Percentiles rank a stretch among this genome's conserved stretches.
phyloP scores from a whole-genome alignment of 2,113 vertebrate genomes.

The Bolborhynchus lineola region DNA sequence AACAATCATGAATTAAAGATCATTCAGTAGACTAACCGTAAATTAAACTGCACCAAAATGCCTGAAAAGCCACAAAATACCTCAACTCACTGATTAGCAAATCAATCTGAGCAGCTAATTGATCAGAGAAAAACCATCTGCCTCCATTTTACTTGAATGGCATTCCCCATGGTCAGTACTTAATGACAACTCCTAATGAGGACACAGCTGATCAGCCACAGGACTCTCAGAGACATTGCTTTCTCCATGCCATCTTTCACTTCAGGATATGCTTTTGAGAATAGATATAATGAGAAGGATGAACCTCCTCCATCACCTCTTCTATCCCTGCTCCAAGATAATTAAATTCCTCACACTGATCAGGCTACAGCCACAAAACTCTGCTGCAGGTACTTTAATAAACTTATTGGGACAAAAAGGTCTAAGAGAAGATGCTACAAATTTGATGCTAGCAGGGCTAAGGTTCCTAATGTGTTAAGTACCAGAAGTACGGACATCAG shows the following conservation, averaged over 20 bases:
- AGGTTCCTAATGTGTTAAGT: background rate
- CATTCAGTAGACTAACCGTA: background rate
- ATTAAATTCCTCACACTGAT: background rate
- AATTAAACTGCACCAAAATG: conserved; percentile 44
- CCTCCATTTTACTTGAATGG: conserved; percentile 2
- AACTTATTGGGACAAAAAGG: background rate
- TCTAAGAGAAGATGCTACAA: background rate
- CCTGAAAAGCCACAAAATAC: conserved; percentile 50
- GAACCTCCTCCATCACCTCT: background rate
- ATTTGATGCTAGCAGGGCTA: background rate
- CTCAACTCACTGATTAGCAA: conserved; percentile 55
- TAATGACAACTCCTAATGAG: conserved; percentile 47
- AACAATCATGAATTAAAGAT: conserved; percentile 62
- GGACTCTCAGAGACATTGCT: background rate
- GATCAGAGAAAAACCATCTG: conserved; percentile 53
- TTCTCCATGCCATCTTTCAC: background rate
- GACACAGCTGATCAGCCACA: conserved; percentile 30
- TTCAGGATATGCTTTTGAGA: background rate
- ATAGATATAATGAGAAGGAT: background rate
- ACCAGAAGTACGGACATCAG: background rate
- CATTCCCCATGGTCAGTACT: conserved; percentile 42
- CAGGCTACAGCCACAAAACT: background rate
- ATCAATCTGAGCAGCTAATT: conserved; percentile 58
- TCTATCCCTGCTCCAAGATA: background rate
- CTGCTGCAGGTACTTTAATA: background rate